These are phyloP conservation scores for Slavum lentiscoides DNA, from an alignment of 2,888 invertebrate genomes.

Conservation along the genomic window DNA sequence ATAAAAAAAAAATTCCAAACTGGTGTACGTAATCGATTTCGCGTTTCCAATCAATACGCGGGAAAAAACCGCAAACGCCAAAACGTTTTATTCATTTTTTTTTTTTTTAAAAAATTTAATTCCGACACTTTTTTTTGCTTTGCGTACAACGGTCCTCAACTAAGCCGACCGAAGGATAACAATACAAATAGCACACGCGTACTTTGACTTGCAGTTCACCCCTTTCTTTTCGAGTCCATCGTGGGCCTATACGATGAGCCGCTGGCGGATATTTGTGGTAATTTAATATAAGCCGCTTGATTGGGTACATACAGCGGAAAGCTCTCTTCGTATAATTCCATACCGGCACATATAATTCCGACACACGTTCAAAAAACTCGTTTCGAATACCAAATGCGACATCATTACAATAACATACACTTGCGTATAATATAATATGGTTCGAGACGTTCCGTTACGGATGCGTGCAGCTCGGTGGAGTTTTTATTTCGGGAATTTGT, in stretches of 20 bases:
- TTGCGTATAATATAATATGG: background rate
- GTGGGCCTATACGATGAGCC: no score
- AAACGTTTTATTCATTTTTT: background rate
- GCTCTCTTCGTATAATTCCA: background rate
- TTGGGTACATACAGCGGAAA: background rate
- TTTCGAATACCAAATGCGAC: conserved; percentile 35
- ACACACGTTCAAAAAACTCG: conserved; percentile 37
- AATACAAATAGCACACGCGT: background rate
- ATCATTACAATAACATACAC: conserved; percentile 3
- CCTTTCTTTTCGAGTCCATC: background rate
- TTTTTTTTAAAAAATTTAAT: no score
- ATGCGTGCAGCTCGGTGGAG: no score
- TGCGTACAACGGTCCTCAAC: no score
- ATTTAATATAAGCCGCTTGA: conserved; percentile 42
- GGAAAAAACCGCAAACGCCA: background rate
- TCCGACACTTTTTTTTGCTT: no score
- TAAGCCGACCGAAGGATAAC: background rate
- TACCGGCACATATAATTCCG: background rate
- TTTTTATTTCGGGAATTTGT: no score
- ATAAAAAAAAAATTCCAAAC: background rate
- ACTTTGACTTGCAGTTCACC: background rate
- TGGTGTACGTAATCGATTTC: background rate
- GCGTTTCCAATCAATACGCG: background rate
- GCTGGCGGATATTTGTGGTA: background rate
- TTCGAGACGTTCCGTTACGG: background rate